Conservation (phyloP, 2,113 vertebrate species). For the Seriola aureovittata region DNA sequence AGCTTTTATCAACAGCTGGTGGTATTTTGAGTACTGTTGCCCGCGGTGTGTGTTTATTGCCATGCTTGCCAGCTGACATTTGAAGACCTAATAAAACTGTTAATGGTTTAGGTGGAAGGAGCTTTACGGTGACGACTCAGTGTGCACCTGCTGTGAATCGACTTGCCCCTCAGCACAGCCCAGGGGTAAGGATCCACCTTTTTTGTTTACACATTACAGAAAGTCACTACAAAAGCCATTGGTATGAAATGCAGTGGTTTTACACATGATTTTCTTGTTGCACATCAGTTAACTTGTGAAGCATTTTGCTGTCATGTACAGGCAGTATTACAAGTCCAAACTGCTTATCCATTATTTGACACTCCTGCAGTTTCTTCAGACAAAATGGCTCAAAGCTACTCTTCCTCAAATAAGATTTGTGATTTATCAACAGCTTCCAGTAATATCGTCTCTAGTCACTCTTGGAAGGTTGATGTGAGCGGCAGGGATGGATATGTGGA, state of each 20-base stretch:
- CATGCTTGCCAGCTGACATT: background rate
- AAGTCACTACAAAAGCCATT: background rate
- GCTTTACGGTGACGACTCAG: conserved; percentile 53
- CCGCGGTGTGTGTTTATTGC: background rate
- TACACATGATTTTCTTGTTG: background rate
- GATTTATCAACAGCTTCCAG: conserved; percentile 27
- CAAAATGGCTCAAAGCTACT: background rate
- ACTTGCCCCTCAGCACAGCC: conserved; percentile 31
- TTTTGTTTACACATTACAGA: background rate
- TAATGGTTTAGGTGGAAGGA: conserved; percentile 78
- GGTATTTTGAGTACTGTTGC: background rate
- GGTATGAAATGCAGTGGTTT: background rate
- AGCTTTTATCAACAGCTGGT: background rate
- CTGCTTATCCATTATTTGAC: background rate
- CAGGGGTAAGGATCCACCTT: conserved; percentile 37
- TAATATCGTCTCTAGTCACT: conserved; percentile 44
- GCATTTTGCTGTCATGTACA: background rate
- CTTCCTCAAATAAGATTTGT: no score
- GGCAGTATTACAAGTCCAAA: background rate
- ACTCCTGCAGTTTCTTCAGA: background rate
- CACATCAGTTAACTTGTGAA: background rate
- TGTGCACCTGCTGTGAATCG: conserved; percentile 76
- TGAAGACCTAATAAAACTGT: background rate
- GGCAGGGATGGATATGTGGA: background rate
- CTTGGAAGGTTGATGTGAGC: conserved; percentile 63